Base-by-base conservation (phyloP, 2,113 vertebrate species). In the Columba livia region DNA sequence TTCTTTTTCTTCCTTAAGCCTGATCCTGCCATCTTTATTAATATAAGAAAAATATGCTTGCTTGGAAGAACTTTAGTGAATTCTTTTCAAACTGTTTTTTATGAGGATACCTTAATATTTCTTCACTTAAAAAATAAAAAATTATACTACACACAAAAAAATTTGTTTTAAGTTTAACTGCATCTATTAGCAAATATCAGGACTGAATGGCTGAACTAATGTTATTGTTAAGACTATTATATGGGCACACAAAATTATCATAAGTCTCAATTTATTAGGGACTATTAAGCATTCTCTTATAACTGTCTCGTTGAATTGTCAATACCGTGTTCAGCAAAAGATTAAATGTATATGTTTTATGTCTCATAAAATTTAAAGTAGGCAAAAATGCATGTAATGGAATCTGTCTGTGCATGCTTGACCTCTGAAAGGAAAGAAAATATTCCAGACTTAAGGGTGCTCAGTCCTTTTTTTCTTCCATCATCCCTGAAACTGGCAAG, bases 391-490 rank as follows among this genome's bases (percentile, higher is more conserved):
- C 0, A 0, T 40, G 21, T 21, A 26, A 8, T 19, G 36, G 16
- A 56, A 32, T 62, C 11, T 62, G 23, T 36, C 31, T 73, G 17
- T 67, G 32, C 6, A 1, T 48, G 42, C 25, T 36, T 87, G 19
- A 67, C 10, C 19, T 51, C 17, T 60, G 61, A 47, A 85, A 89
- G 14, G 4, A 50, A 6, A 50, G 14, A 28, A 71, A 66, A 40
- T 50, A 47, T 4, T 79, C 5, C 15, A 36, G 57, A 50, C 50
- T 15, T 11, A 54, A 70, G 29, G 3, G 1, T 11, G 2, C 1
- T 0, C 3, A 16, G 17, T 12, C 14, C 2, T 15, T 15, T 17
- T 17, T 16, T 54, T 40, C 11, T 51, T 8, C 6, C 5, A 1
- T 28, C 16, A 17, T 19, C 12, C n/a, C 16, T 8, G 2, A 69